Conservation (phyloP, 2,888 invertebrate species). For the Petrolisthes manimaculis region DNA sequence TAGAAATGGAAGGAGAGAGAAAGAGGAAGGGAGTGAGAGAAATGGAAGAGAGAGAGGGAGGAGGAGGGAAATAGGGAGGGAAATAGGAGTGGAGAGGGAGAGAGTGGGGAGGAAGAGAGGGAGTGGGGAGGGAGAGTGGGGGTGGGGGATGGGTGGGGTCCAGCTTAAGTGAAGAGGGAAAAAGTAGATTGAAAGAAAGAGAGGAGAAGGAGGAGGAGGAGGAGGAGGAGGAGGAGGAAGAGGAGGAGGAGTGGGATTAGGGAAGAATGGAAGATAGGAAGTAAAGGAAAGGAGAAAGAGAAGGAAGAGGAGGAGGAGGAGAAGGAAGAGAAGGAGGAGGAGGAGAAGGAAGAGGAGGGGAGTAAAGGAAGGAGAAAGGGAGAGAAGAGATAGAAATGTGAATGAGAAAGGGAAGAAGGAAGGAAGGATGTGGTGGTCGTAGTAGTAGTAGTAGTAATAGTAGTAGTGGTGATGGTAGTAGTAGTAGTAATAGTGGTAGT, state of each 20-base stretch:
- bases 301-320: neutral
- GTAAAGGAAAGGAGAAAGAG: neutral
- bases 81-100: neutral
- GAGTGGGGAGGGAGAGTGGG: neutral
- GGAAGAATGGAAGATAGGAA: neutral
- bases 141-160: too few relatives aligned
- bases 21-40: too few relatives aligned
- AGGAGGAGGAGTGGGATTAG: neutral
- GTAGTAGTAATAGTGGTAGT: too few relatives aligned
- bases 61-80: too few relatives aligned
- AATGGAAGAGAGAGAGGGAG: too few relatives aligned
- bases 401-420: constrained; percentile 1
- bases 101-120: neutral
- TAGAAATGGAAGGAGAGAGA: too few relatives aligned
- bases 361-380: neutral
- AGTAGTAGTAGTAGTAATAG: too few relatives aligned
- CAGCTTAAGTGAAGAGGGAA: too few relatives aligned
- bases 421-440: neutral
- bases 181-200: neutral
- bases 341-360: neutral
- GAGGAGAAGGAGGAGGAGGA: neutral
- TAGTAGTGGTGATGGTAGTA: too few relatives aligned
- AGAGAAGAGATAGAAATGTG: neutral
- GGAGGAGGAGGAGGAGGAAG: constrained; percentile 8
- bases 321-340: neutral